phyloP scores from a whole-genome alignment of 2,888 invertebrate genomes.

The Chrysolina oricalcia region DNA sequence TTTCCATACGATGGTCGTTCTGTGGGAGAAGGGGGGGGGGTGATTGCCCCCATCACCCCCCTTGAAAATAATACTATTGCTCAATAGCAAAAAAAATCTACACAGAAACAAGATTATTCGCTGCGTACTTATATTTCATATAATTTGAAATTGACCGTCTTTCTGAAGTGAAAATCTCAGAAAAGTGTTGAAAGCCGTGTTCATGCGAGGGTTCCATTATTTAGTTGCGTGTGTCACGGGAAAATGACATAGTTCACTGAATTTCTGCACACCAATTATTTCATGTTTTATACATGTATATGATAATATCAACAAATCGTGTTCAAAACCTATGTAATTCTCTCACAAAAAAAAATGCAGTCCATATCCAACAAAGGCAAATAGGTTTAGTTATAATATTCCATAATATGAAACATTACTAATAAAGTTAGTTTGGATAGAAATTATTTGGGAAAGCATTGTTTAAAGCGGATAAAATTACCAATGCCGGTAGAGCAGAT shows the following conservation, averaged over 20 bases:
- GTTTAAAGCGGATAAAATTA: too few species aligned
- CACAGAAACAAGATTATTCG: too few species aligned
- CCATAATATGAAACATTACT: too few species aligned
- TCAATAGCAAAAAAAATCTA: too few species aligned
- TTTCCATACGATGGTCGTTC: too few species aligned
- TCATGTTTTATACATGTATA: slow-evolving; percentile 25
- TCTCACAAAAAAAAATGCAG: slow-evolving; percentile 28
- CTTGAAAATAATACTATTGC: too few species aligned
- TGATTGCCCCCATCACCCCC: too few species aligned
- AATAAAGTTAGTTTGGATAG: too few species aligned
- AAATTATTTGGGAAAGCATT: too few species aligned
- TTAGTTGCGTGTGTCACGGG: slow-evolving; percentile 5
- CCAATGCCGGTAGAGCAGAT: too few species aligned
- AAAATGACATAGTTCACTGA: slow-evolving; percentile 4
- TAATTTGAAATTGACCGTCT: not conserved
- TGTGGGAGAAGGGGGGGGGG: too few species aligned
- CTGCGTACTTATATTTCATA: not conserved
- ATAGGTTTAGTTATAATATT: slow-evolving; percentile 11
- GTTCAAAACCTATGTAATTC: slow-evolving; percentile 31
- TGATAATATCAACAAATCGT: slow-evolving; percentile 36
- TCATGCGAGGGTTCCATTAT: not conserved
- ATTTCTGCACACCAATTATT: slow-evolving; percentile 26
- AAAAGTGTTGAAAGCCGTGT: not conserved
- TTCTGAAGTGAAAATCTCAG: not conserved
- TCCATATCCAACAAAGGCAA: slow-evolving; percentile 6